Evolutionary conservation across 2,113 vertebrate species (phyloP).

Genomic region (Corythaeola cristata): DNA sequence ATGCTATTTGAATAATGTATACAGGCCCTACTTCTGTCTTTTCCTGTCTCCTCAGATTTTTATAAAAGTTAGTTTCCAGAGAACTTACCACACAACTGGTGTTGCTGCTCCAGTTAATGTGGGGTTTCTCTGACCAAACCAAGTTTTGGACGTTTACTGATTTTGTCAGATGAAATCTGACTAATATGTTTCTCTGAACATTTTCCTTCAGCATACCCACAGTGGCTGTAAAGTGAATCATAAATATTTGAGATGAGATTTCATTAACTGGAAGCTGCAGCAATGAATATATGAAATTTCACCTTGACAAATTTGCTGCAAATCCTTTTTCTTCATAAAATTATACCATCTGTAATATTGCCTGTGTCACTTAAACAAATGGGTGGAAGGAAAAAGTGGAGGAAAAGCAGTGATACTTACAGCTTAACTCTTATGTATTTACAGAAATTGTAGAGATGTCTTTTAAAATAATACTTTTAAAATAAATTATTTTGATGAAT

Average conservation of each 20-base stretch:
- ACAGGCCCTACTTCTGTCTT: not conserved
- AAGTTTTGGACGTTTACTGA: not conserved
- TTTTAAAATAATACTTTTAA: not conserved
- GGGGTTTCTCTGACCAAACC: not conserved
- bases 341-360: not conserved
- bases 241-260: slow-evolving; percentile 26
- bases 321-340: slow-evolving; percentile 17
- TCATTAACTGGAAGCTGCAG: slow-evolving; percentile 25
- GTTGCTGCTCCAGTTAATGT: not conserved
- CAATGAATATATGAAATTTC: slow-evolving; percentile 4
- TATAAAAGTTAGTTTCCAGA: not conserved
- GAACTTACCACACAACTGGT: not conserved
- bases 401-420: not conserved
- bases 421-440: not conserved
- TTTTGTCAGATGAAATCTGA: not conserved
- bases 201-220: not conserved
- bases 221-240: slow-evolving; percentile 3
- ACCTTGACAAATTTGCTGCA: slow-evolving; percentile 17
- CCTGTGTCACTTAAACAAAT: not conserved
- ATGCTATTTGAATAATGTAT: not conserved
- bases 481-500: not conserved
- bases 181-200: not conserved
- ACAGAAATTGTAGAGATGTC: not conserved
- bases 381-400: not conserved
- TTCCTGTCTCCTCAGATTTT: not conserved